Base-by-base conservation (phyloP, 35 echinoderm and acorn worm species). In the Ptychodera flava region DNA sequence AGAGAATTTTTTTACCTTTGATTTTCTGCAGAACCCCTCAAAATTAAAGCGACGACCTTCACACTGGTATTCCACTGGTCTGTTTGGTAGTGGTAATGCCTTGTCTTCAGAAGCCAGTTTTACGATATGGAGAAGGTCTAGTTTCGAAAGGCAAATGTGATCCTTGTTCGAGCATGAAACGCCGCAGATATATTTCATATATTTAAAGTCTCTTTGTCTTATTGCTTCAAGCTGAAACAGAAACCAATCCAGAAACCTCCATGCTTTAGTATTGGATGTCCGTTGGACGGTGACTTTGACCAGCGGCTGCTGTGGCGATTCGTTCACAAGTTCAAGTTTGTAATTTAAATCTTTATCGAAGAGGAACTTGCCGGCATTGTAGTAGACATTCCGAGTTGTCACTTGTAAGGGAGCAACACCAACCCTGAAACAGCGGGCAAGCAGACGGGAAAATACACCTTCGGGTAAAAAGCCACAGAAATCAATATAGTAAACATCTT, bases 401-500 rank as follows among this genome's bases (percentile, higher is more conserved):
- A 22, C 22, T 6, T 6, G 45, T 12, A 12, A 12, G 6, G 22
- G 45, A 64, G 45, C 45, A 6, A 64, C 45, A 64, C 22, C 6
- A 64, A 22, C 6, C 6, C 45, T 64, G 22, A 64, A 22, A 31
- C 87, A 89, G 16, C 38, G 35, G 35, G 87, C 53, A 16, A 89
- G 27, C 0, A 89, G 79, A 82, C 87, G 87, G 35, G 33, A 45
- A 53, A 82, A 89, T 38, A 89, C 45, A 1, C 36, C 45, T 36
- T 53, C 53, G 12, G 87, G 64, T 35, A 82, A 16, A 10, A 89
- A 81, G 15, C 32, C 30, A 22, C 37, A 32, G 80, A 89, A 89
- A 34, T 89, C 87, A 31, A 89, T 64, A 81, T 89, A 89, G 53
- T 81, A 83, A 37, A 89, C 34, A 37, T 38, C 38, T 15, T 89